A percentile compares a stretch with the other conserved stretches of the same genome.
Evolutionary conservation across 1,140 invertebrate genomes (phyloP).

Genomic region (Drosophila sp.): DNA sequence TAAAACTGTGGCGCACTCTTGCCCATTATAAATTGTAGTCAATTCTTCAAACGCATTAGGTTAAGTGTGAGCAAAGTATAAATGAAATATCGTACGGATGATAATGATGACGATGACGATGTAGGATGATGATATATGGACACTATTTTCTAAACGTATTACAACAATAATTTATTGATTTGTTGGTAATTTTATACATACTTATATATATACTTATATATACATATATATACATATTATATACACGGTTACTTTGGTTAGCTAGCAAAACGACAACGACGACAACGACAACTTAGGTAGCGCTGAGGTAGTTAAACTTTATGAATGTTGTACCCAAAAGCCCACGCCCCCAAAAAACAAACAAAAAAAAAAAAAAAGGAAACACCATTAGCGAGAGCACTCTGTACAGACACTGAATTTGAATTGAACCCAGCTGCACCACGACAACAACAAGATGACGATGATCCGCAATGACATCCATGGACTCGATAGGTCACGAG

Average conservation of each 20-base stretch:
- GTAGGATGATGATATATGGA: slow-evolving; percentile 71
- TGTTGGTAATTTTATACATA: slow-evolving; percentile 77
- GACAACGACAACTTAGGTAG: slow-evolving; percentile 79
- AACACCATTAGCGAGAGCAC: slow-evolving; percentile 58
- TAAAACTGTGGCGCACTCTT: slow-evolving; percentile 69
- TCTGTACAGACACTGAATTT: slow-evolving; percentile 56
- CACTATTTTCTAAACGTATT: slow-evolving; percentile 81
- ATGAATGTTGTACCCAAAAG: slow-evolving; percentile 74
- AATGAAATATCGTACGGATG: slow-evolving; percentile 28
- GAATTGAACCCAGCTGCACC: slow-evolving; percentile 46
- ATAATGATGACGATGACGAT: slow-evolving; percentile 15
- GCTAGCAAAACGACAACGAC: slow-evolving; percentile 69
- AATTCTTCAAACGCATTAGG: slow-evolving; percentile 75
- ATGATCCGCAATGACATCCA: neutral
- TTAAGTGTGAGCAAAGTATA: slow-evolving; percentile 51
- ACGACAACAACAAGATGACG: neutral
- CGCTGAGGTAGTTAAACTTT: slow-evolving; percentile 76
- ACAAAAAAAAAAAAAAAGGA: slow-evolving; percentile 12
- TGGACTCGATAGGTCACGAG: neutral
- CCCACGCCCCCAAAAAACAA: slow-evolving; percentile 42
- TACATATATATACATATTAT: slow-evolving; percentile 49
- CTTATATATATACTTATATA: slow-evolving; percentile 12
- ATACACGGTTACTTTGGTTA: slow-evolving; percentile 78
- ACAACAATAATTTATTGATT: slow-evolving; percentile 80
- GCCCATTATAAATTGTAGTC: slow-evolving; percentile 80